Evolutionary conservation across 2,888 invertebrate genomes (phyloP).

Genomic region (Limnephilus auricula): DNA sequence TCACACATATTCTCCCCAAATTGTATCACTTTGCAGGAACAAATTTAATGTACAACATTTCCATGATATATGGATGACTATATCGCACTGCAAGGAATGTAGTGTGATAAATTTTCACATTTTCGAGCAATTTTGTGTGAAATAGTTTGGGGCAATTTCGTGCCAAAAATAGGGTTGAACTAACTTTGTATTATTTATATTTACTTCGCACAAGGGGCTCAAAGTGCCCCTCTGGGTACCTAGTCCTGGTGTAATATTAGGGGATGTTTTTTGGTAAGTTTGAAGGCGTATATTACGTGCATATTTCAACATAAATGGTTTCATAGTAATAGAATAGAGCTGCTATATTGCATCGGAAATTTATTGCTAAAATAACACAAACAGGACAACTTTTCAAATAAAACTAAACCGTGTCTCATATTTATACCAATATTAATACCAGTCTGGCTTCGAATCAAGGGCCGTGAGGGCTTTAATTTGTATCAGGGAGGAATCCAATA

Average conservation of each 20-base stretch:
- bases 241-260: neutral
- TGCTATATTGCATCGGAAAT: neutral
- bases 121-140: conserved; percentile 16
- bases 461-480: too few species aligned
- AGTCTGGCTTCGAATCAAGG: neutral
- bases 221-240: neutral
- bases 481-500: neutral
- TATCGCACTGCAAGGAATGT: too few species aligned
- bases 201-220: neutral
- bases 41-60: neutral
- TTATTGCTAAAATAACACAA: neutral
- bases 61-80: neutral
- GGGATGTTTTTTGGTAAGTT: neutral
- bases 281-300: neutral
- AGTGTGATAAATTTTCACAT: neutral
- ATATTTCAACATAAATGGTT: neutral
- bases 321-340: neutral
- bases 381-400: neutral
- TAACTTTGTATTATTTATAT: neutral
- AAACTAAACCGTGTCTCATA: neutral
- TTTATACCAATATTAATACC: neutral
- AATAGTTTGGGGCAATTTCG: neutral
- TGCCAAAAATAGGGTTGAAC: neutral
- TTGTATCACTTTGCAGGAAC: neutral
- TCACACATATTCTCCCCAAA: neutral